Base-by-base conservation (phyloP, 2,113 vertebrate genomes). In the Caranx ignobilis region DNA sequence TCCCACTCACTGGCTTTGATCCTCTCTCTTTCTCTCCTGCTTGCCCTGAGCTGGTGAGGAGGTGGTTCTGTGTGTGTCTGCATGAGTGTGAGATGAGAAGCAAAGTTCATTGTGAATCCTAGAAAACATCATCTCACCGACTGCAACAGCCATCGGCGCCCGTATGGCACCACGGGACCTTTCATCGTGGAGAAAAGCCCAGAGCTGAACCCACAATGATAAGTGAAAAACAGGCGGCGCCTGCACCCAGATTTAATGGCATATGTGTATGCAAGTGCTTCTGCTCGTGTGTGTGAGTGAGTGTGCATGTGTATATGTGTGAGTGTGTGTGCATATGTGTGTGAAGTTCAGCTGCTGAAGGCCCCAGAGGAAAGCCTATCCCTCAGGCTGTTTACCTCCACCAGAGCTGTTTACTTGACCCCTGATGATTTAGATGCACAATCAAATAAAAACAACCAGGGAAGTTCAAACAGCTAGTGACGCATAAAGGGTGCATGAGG, bases 391-490 rank as follows among this genome's bases (percentile, higher is more conserved):
- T 94, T 94, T 94, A 94, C 92, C 90, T 88, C 82, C 85, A 79
- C 82, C 82, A 85, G 82, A 92, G 84, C 86, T 93, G 93, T 94
- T 94, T 94, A 94, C 92, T 92, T 93, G 92, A 91, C 89, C 93
- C 78, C 92, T 84, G 93, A 94, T 94, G 92, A 94, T 93, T 95
- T 94, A 93, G 93, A 93, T 81, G 71, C 93, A 91, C 77, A 88
- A 89, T 74, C 88, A 91, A 93, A 92, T 93, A 91, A 94, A 92
- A 94, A 90, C 92, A 89, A 81, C 71, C 88, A 83, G 86, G 56
- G 71, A 81, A 89, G 92, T 91, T 93, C 88, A 93, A 94, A 93
- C 90, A 93, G 91, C 71, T 15, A 78, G 90, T 93, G 91, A 93
- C 86, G 88, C 89, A 92, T 83, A 72, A 81, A 92, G 90, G 83